Evolutionary conservation across 2,888 invertebrate genomes (phyloP).

Genomic region (Lissonota sp.): DNA sequence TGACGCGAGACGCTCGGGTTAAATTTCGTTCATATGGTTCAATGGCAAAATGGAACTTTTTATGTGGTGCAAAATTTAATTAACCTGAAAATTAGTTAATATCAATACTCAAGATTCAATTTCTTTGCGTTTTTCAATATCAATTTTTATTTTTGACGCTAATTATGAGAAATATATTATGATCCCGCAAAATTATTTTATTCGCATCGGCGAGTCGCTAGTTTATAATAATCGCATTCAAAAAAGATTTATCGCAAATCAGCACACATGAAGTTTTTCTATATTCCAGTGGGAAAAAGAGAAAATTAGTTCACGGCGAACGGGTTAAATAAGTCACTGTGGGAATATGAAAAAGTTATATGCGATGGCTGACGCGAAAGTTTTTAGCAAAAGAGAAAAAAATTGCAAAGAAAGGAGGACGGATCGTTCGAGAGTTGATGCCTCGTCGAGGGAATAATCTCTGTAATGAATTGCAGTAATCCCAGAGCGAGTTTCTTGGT

Average conservation of each 20-base stretch:
- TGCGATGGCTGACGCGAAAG: conserved; percentile 20
- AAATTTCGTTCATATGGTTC: too few species aligned
- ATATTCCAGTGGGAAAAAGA: conserved; percentile 3
- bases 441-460: conserved; percentile 62
- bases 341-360: neutral
- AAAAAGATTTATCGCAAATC: too few species aligned
- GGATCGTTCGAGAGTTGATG: conserved; percentile 58
- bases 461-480: conserved; percentile 64
- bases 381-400: conserved; percentile 47
- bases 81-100: too few species aligned
- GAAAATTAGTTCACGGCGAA: conserved; percentile 34
- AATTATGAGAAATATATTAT: too few species aligned
- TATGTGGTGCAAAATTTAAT: too few species aligned
- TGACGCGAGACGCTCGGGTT: too few species aligned
- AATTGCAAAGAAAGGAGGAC: conserved; percentile 17
- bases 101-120: too few species aligned
- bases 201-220: conserved; percentile 14
- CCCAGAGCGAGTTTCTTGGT: conserved; percentile 56
- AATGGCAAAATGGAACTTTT: too few species aligned
- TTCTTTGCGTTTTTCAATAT: too few species aligned
- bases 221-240: neutral
- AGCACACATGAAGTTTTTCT: too few species aligned
- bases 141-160: too few species aligned
- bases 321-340: conserved; percentile 23
- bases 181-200: neutral